Percentiles rank a stretch among this genome's conserved stretches.
Conservation (phyloP, 2,113 vertebrate genomes). For the Indicator indicator region DNA sequence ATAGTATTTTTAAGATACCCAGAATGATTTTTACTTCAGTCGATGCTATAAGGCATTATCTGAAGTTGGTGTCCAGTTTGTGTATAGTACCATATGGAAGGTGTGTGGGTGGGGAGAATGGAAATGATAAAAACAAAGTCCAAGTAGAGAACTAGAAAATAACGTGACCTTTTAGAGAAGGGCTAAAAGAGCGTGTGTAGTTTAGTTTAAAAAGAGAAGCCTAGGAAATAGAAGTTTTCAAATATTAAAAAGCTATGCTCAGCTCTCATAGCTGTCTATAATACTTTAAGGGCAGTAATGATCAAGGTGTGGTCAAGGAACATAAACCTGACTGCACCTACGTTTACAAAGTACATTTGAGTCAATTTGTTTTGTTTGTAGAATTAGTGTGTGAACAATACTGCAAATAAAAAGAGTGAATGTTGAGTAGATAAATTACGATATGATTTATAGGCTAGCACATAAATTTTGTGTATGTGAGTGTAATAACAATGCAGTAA, state of each 20-base stretch:
- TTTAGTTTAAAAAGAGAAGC: neutral
- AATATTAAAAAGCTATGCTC: neutral
- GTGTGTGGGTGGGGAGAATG: neutral
- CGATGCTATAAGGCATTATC: neutral
- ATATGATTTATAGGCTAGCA: neutral
- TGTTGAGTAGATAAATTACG: neutral
- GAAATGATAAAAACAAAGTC: neutral
- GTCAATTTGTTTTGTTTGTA: neutral
- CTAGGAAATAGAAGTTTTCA: neutral
- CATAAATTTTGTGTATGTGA: neutral
- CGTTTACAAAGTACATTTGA: neutral
- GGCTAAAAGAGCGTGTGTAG: neutral
- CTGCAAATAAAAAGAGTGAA: neutral
- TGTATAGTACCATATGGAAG: neutral
- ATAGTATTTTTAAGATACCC: neutral
- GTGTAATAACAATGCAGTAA: neutral
- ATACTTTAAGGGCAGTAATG: neutral
- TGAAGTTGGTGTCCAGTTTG: neutral
- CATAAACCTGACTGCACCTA: accelerated
- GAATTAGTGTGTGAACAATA: neutral
- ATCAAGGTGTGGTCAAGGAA: neutral
- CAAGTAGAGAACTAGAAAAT: neutral
- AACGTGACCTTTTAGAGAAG: neutral
- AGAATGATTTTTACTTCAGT: neutral
- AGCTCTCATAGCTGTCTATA: neutral